These are phyloP conservation scores for Enteromius afrohamiltoni DNA, from an alignment of 2,797 vertebrate genomes.

Conservation along the genomic window DNA sequence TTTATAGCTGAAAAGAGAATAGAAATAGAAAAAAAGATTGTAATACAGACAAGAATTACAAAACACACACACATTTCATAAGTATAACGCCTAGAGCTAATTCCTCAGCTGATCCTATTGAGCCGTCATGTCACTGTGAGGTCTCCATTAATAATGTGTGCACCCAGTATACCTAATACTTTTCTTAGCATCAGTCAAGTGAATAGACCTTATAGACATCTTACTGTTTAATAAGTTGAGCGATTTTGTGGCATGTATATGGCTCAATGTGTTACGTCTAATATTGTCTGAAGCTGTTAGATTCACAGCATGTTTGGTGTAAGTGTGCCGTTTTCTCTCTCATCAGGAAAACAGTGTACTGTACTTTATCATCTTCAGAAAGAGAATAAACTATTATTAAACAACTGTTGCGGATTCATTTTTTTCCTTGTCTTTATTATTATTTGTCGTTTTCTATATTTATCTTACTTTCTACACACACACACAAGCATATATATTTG, in stretches of 20 bases:
- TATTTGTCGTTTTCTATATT: too few species aligned
- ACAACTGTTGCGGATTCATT: not conserved
- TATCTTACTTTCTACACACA: too few species aligned
- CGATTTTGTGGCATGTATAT: conserved; percentile 38
- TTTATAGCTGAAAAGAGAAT: not conserved
- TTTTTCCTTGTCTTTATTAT: too few species aligned
- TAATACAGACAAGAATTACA: conserved; percentile 1
- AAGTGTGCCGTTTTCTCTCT: conserved; percentile 18
- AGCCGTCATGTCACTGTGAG: conserved; percentile 38
- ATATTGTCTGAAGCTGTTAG: conserved; percentile 36
- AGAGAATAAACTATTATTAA: conserved; percentile 37
- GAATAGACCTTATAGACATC: conserved; percentile 24
- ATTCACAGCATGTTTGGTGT: conserved; percentile 46
- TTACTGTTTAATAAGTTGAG: conserved; percentile 7
- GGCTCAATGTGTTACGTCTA: conserved; percentile 45
- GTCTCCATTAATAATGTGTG: conserved; percentile 11
- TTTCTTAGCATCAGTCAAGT: conserved; percentile 27
- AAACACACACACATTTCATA: not conserved
- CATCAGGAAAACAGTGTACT: not conserved
- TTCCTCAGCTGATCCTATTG: not conserved
- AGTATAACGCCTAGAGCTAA: conserved; percentile 4
- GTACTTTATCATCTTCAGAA: not conserved
- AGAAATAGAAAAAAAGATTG: not conserved
- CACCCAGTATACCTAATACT: not conserved
- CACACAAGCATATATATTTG: too few species aligned